Conservation (phyloP, 2,888 invertebrate species). For the Xylocampa areola region DNA sequence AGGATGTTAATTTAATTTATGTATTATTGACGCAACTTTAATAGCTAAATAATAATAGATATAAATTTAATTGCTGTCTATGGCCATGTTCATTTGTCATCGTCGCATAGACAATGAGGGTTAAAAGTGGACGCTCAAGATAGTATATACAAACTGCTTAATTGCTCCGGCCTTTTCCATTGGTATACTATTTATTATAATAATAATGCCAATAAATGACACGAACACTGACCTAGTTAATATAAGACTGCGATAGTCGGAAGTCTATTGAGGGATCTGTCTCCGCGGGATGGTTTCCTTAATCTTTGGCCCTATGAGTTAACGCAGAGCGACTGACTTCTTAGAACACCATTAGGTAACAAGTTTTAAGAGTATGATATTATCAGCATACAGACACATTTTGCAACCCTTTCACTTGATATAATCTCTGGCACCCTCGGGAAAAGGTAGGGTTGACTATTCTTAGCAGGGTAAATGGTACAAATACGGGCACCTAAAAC, state of each 20-base stretch:
- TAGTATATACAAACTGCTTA: conserved; percentile 1
- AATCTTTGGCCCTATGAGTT: background rate
- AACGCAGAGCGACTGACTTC: background rate
- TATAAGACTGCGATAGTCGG: too few relatives aligned
- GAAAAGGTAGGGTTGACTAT: background rate
- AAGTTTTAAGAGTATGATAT: background rate
- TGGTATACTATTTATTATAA: background rate
- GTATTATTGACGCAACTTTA: conserved; percentile 8
- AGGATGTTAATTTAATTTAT: conserved; percentile 11
- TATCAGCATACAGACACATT: background rate
- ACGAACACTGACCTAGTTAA: background rate
- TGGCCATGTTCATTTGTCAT: conserved; percentile 9
- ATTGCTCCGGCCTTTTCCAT: conserved; percentile 18
- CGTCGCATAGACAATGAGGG: conserved; percentile 17
- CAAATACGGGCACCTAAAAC: conserved; percentile 2
- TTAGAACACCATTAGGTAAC: background rate
- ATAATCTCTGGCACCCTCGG: background rate
- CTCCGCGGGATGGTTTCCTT: background rate
- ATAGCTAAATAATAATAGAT: conserved; percentile 9
- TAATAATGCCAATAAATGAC: background rate
- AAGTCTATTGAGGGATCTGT: background rate
- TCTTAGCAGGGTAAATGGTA: background rate
- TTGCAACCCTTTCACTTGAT: background rate
- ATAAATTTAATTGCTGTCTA: conserved; percentile 35
- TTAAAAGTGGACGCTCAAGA: conserved; percentile 15